Base-by-base conservation (phyloP, 2,113 vertebrate genomes). In the Stegostoma tigrinum region DNA sequence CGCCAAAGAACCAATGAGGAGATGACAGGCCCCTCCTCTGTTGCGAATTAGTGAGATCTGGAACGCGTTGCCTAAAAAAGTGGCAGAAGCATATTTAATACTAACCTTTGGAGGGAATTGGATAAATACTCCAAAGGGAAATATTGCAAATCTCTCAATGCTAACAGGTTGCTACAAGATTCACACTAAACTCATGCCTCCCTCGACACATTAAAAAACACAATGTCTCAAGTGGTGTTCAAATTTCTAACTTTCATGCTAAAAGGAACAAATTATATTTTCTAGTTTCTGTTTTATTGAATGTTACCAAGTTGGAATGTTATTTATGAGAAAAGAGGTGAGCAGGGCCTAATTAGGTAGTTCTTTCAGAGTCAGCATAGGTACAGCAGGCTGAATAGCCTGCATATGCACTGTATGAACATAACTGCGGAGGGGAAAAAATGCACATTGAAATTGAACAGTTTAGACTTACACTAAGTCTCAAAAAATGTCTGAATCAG, bases 231-330 rank as follows among this genome's bases (percentile, higher is more conserved):
- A 91, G 30, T 55, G 3, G 30, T n/a, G 30, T n/a, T 15, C 87
- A 93, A 7, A 34, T 3, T 64, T 90, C 3, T 24, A 34, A 8
- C 38, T 66, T 66, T 34, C 55, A 66, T 19, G 15, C 19, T 66
- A 66, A 38, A 90, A 90, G 55, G 21, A 89, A n/a, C 34, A 93
- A 93, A 93, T 67, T 93, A 93, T 6, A 23, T 67, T 93, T 93
- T 34, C 38, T 93, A 6, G 34, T 93, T 66, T 93, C 61, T 93
- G 38, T 66, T 93, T 93, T 93, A 93, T 93, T 95, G 94, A 95
- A 95, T 67, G 72, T 95, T 95, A 95, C 68, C 94, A 72, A 95
- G 94, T 95, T 70, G 94, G 94, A 38, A 95, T 95, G 75, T 95
- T 95, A 95, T 95, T 95, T 95, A 95, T 34, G 75, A n/a, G 75